Evolutionary conservation across 2,888 invertebrate genomes (phyloP).

Genomic region (Mechanitis messenoides): DNA sequence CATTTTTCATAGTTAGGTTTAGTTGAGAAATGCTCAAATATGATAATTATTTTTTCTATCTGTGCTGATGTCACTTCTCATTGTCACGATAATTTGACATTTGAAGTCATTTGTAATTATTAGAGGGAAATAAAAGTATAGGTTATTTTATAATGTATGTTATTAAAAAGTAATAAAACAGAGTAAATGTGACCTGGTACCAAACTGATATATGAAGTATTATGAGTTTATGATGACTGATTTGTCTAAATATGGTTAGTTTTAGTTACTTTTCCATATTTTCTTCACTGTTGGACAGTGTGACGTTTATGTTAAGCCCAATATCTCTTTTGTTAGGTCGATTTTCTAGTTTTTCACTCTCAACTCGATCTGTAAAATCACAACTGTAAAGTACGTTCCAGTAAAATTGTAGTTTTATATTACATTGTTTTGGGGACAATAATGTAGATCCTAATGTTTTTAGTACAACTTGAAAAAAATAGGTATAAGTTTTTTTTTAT

Average conservation of each 20-base stretch:
- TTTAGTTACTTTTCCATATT: slow-evolving; percentile 26
- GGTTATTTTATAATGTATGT: background rate
- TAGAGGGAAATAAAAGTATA: background rate
- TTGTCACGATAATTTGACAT: no score
- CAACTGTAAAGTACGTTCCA: no score
- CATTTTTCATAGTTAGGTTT: no score
- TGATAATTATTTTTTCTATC: no score
- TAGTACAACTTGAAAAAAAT: background rate
- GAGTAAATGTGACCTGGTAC: background rate
- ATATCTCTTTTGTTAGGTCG: slow-evolving; percentile 46
- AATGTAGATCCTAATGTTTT: no score
- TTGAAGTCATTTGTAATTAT: no score
- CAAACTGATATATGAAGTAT: no score
- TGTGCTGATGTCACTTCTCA: no score
- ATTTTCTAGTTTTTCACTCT: slow-evolving; percentile 16
- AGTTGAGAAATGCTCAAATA: no score
- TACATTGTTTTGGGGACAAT: no score
- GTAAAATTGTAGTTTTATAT: no score
- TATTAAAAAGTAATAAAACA: slow-evolving; percentile 3
- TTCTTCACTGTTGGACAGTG: slow-evolving; percentile 40
- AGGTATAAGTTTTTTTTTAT: background rate
- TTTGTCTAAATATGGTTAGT: slow-evolving; percentile 13
- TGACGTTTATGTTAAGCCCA: slow-evolving; percentile 58
- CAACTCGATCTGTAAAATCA: slow-evolving; percentile 38
- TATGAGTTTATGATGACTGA: background rate